Evolutionary conservation across 2,888 invertebrate species (phyloP).

Genomic region (Horisme vitalbata): DNA sequence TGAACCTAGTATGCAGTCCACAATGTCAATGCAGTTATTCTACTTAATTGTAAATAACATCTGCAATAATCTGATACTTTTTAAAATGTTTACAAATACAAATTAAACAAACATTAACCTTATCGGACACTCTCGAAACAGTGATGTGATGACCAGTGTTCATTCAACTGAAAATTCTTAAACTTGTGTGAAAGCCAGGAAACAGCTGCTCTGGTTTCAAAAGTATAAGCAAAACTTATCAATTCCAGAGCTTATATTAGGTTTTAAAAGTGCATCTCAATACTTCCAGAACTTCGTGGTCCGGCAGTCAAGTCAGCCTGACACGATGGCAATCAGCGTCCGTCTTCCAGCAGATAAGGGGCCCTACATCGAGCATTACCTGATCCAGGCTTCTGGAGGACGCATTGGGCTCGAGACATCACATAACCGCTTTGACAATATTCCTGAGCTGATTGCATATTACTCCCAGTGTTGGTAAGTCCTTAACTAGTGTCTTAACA

Average conservation of each 20-base stretch:
- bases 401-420: conserved; percentile 96
- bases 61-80: neutral
- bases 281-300: conserved; percentile 94
- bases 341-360: conserved; percentile 93
- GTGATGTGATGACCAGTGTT: neutral
- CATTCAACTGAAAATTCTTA: no score
- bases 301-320: conserved; percentile 95
- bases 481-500: neutral
- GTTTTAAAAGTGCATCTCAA: neutral
- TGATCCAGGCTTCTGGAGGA: conserved; percentile 92
- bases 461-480: conserved; percentile 95
- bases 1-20: neutral
- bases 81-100: conserved; percentile 9
- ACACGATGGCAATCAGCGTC: conserved; percentile 97
- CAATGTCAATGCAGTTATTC: neutral
- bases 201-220: no score
- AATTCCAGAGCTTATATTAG: no score
- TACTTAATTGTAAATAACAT: conserved; percentile 3
- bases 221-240: no score
- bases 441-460: conserved; percentile 95
- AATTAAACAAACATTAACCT: neutral
- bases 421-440: conserved; percentile 95
- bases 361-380: conserved; percentile 97
- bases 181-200: no score
- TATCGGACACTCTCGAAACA: neutral